Base-by-base conservation (phyloP, 1,140 invertebrate species). In the Temnothorax nylanderi region DNA sequence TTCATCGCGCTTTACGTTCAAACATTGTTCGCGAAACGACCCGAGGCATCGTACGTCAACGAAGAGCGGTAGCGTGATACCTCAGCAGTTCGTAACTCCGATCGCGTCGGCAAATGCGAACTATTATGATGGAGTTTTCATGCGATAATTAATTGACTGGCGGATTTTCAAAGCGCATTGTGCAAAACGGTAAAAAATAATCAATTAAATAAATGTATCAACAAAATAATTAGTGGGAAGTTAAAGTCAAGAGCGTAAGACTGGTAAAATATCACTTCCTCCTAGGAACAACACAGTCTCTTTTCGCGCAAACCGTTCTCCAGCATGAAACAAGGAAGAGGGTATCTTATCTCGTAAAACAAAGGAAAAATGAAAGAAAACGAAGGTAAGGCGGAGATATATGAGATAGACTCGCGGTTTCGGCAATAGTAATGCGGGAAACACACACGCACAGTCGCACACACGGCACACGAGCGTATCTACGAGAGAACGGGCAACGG, bases 11-110 rank as follows among this genome's bases (percentile, higher is more conserved):
- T 80, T 65, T 41, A 69, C 64, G 41, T 21, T 58, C 54, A 60
- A 26, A 72, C 51, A 34, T 47, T 74, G 49, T 72, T 81, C 18
- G 69, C 21, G 64, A 44, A 69, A n/a, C 78, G 64, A 81, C 21
- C 37, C 34, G 37, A 18, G 62, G 47, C 62, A 16, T 65, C 44
- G 34, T 71, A 76, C 54, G 74, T 76, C 74, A 76, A 47, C 67
- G 21, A 41, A 26, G n/a, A 47, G 18, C 26, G 26, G 32, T 21
- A 18, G n/a, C 41, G 47, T 16, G 21, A 2, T n/a, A 41, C 21
- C 47, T 64, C 18, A 32, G 18, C 56, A 49, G 41, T 56, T 74
- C 11, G n/a, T 41, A 69, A 41, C 75, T 60, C 21, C 16, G 41
- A n/a, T 65, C 41, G 37, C 32, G 16, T 13, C 16, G 69, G 47